Evolutionary conservation across 2,888 invertebrate genomes (phyloP).

Genomic region (Onthophagus sagittarius): DNA sequence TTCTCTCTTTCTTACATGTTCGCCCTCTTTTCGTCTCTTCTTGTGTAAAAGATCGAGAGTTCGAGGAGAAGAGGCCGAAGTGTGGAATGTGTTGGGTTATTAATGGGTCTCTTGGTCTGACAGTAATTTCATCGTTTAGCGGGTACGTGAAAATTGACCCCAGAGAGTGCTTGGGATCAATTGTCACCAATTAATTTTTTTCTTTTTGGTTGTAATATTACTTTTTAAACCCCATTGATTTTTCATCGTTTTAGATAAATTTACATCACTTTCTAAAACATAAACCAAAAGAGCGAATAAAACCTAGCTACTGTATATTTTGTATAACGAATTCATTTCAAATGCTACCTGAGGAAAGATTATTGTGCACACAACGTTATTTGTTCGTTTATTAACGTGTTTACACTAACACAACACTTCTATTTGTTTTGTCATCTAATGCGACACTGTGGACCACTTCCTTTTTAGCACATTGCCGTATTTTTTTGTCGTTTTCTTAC

Average conservation of each 20-base stretch:
- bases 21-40: conserved; percentile 13
- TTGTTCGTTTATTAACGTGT: conserved; percentile 20
- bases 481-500: conserved; percentile 17
- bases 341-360: conserved; percentile 19
- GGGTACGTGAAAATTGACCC: conserved; percentile 29
- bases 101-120: conserved; percentile 28
- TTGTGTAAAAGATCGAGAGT: conserved; percentile 11
- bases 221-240: no score
- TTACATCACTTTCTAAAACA: no score
- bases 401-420: conserved; percentile 16
- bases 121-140: conserved; percentile 32
- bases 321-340: conserved; percentile 15
- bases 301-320: conserved; percentile 16
- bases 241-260: no score
- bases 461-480: conserved; percentile 21
- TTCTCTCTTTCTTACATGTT: neutral
- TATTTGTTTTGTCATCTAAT: conserved; percentile 21
- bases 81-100: conserved; percentile 29
- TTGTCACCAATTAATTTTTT: conserved; percentile 1
- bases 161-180: conserved; percentile 5
- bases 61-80: conserved; percentile 15
- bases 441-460: conserved; percentile 19
- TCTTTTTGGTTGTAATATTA: neutral
- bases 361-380: conserved; percentile 20
- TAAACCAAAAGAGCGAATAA: neutral